phyloP scores from a whole-genome alignment of 2,113 vertebrate genomes.

The Lanius collurio region DNA sequence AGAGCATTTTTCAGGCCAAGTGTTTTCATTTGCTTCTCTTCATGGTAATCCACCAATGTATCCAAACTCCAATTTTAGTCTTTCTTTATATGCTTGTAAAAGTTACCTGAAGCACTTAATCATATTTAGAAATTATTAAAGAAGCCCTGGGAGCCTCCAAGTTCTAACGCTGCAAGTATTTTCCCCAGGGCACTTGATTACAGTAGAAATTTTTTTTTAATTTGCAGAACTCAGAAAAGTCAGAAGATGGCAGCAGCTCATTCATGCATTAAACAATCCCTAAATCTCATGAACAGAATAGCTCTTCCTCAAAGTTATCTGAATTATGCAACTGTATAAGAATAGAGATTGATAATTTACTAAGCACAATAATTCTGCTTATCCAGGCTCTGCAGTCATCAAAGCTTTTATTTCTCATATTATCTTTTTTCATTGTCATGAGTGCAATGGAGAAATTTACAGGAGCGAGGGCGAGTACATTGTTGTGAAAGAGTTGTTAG shows the following conservation, averaged over 20 bases:
- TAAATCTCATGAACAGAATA: slow-evolving; percentile 31
- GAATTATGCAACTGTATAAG: slow-evolving; percentile 28
- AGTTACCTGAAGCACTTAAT: not conserved
- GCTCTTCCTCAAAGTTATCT: slow-evolving; percentile 38
- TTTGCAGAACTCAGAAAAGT: slow-evolving; percentile 67
- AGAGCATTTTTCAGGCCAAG: not conserved
- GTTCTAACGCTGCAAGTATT: slow-evolving; percentile 6
- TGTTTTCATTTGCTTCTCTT: not conserved
- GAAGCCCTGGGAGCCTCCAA: not conserved
- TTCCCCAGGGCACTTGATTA: slow-evolving; percentile 24
- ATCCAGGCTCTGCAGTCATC: not conserved
- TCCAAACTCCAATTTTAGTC: not conserved
- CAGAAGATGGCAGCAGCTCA: slow-evolving; percentile 72
- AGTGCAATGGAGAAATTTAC: not conserved
- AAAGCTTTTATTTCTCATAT: not conserved
- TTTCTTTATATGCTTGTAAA: not conserved
- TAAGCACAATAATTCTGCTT: slow-evolving; percentile 1
- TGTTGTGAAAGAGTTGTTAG: not conserved
- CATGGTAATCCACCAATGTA: not conserved
- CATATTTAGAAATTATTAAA: not conserved
- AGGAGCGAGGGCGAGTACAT: not conserved
- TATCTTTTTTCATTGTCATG: not conserved
- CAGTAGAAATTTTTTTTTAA: slow-evolving; percentile 27
- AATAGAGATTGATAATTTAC: slow-evolving; percentile 16
- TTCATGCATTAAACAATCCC: slow-evolving; percentile 57